Conservation (phyloP, 2,113 vertebrate genomes). For the Engystomops pustulosus region DNA sequence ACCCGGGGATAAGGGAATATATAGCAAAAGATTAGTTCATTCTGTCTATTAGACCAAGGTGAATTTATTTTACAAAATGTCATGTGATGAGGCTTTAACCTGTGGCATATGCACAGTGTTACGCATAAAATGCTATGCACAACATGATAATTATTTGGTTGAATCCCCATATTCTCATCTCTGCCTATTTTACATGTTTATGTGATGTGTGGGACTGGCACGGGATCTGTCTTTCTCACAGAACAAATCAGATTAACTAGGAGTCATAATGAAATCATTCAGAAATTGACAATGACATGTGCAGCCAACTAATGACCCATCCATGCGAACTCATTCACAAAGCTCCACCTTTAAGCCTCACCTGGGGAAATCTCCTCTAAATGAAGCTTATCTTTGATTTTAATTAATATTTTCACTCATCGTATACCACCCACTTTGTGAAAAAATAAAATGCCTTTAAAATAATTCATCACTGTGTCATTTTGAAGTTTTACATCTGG, state of each 20-base stretch:
- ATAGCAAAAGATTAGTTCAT: too few relatives aligned
- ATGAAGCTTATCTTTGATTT: too few relatives aligned
- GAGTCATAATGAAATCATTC: constrained; percentile 20
- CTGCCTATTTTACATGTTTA: background rate
- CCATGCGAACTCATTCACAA: constrained; percentile 19
- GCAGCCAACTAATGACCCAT: background rate
- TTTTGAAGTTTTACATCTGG: too few relatives aligned
- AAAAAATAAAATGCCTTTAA: too few relatives aligned
- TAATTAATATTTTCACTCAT: too few relatives aligned
- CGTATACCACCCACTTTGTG: too few relatives aligned
- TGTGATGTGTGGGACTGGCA: background rate
- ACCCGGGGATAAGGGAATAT: too few relatives aligned
- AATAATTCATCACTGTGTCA: too few relatives aligned
- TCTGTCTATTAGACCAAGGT: too few relatives aligned
- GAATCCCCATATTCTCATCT: background rate
- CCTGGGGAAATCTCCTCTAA: background rate
- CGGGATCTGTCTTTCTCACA: background rate
- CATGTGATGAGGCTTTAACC: too few relatives aligned
- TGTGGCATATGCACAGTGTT: background rate
- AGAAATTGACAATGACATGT: background rate
- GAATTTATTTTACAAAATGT: too few relatives aligned
- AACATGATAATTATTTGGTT: background rate
- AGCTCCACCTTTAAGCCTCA: constrained; percentile 24
- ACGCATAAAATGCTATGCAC: background rate
- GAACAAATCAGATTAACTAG: background rate